Evolutionary conservation across 35 echinoderm and acorn worm genomes (phyloP), one percentile per base, ranked within the genome.

Genomic region (Anneissia japonica): DNA sequence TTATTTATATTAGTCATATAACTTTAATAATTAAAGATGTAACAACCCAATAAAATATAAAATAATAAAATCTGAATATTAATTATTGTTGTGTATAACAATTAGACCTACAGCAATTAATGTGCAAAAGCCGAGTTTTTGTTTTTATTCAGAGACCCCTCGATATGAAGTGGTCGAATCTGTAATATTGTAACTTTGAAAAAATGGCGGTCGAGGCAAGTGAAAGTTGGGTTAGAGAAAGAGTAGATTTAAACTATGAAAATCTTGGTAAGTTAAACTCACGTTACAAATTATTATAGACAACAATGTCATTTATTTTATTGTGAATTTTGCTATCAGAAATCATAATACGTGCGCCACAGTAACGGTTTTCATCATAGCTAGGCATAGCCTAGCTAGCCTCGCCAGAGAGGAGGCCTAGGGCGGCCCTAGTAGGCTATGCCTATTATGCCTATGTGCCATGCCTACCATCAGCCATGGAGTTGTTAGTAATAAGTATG

Each of bases 181-280:
- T 26, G 51, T 64, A 16, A n/a, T n/a, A n/a, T 64, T 23, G 11
- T 23, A 23, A 64, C 51, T 64, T 64, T 64, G 51, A 64, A 83
- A 93, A 88, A 80, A 93, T 93, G 91, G 41, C 91, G 74, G 81
- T 93, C 55, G 79, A 82, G 35, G 89, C 92, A 43, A 97, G 77
- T 10, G 94, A 97, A 73, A 84, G 86, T 31, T 97, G 94, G 94
- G 87, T 97, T 30, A 73, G 94, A 76, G 87, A 97, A 38, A 84
- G 94, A 41, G 90, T 97, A n/a, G 82, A 91, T 31, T 72, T 97
- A 79, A 84, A 88, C 19, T 84, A 86, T 55, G 94, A 97, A 77
- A 92, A 92, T 79, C 79, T 92, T 39, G 90, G 94, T 97, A 74
- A 86, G 83, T 81, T 12, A 32, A 26, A 40, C 29, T 35, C 16